Base-by-base conservation (phyloP, 2,888 invertebrate species). In the Gymnoscelis rufifasciata region DNA sequence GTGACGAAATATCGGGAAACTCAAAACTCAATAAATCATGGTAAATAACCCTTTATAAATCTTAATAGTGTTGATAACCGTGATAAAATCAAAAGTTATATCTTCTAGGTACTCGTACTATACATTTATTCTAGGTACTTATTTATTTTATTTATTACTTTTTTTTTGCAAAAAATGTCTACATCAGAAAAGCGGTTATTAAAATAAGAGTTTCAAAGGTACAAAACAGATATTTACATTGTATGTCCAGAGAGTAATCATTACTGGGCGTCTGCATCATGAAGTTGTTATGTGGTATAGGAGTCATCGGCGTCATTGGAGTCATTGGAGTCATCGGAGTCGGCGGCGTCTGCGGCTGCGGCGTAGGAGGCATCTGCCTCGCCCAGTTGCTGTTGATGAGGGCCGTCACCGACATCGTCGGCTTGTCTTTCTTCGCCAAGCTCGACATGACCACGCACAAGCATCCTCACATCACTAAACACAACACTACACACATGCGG, bases 381-480 rank as follows among this genome's bases (percentile, higher is more conserved):
- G 78, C 92, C 82, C 75, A 90, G 63, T 91, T 90, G 92, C 92
- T 92, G 78, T 92, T 92, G 72, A 94, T 94, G 75, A 94, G 92
- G 68, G 94, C 94, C 69, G 94, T 93, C 73, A 95, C 94, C 76
- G 94, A 94, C 93, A 94, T 93, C 89, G 94, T 94, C 68, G 94
- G 94, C 78, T 94, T 94, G 83, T 94, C 94, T 88, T 94, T 94
- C 90, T 94, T 94, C 91, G 94, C 92, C 93, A 94, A 68, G 70
- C 81, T 81, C 69, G 88, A 84, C 88, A 88, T 87, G 75, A 74
- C 83, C 72, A 78, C 75, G 59, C 76, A 82, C 80, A 78, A 83
- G 59, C 75, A 81, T 82, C 81, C 82, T 86, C 83, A 83, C 84
- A 83, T 83, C 81, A 88, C 88, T 83, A 73, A 68, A 74, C 64